Evolutionary conservation across 2,888 invertebrate genomes (phyloP).

Genomic region (Spisula solida): DNA sequence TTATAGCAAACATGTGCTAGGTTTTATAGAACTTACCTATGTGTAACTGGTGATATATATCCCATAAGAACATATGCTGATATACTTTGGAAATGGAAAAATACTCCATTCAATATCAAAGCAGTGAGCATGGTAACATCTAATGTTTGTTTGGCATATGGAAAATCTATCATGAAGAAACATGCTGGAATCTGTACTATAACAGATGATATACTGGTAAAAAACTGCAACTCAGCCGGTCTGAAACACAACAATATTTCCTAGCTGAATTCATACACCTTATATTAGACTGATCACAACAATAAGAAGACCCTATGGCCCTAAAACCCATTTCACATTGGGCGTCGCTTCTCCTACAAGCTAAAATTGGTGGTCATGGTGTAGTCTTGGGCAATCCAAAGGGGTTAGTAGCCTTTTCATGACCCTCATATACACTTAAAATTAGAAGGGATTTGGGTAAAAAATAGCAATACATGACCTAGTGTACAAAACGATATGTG

Average conservation of each 20-base stretch:
- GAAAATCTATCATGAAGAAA: conserved; percentile 91
- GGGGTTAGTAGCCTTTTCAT: no score
- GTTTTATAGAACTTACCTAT: conserved; percentile 86
- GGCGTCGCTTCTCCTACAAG: no score
- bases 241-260: conserved; percentile 86
- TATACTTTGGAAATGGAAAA: conserved; percentile 94
- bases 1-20: not conserved
- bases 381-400: no score
- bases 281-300: no score
- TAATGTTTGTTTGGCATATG: conserved; percentile 88
- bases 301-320: no score
- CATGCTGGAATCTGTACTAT: conserved; percentile 92
- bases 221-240: conserved; percentile 93
- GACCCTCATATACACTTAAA: no score
- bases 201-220: conserved; percentile 92
- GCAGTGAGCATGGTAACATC: conserved; percentile 89
- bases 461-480: no score
- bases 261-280: no score
- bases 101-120: conserved; percentile 92
- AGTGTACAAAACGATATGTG: no score
- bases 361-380: no score
- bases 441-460: no score
- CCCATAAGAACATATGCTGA: conserved; percentile 94
- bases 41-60: conserved; percentile 93
- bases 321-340: no score